A percentile compares a stretch with the other conserved stretches of the same genome.
These are phyloP conservation scores for Bradypodion pumilum DNA, from an alignment of 2,797 vertebrate species.

Conservation along the genomic window DNA sequence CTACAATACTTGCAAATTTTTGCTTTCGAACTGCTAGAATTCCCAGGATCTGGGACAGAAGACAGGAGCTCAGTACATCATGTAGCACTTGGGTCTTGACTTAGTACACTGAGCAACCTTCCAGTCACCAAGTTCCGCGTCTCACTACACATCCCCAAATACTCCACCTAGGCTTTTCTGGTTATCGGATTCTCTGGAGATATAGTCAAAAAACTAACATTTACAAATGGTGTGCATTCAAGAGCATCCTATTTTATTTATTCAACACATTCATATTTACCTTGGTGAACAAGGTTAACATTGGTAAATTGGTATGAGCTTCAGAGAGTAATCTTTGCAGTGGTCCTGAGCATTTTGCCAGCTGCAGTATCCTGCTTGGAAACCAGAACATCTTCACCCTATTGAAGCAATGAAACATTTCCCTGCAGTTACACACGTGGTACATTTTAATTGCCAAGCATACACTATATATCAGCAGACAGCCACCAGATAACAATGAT, in stretches of 20 bases:
- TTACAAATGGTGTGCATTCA: neutral
- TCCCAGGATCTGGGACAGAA: too few species aligned
- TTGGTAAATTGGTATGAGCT: conserved; percentile 65
- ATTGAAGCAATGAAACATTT: conserved; percentile 60
- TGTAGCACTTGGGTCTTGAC: too few species aligned
- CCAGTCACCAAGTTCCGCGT: too few species aligned
- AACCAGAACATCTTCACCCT: conserved; percentile 74
- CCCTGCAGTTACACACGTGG: conserved; percentile 14
- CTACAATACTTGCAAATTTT: too few species aligned
- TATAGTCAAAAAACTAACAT: neutral
- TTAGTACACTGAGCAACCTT: too few species aligned
- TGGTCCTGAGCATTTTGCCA: conserved; percentile 48
- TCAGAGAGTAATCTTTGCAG: conserved; percentile 62
- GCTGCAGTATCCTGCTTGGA: conserved; percentile 60
- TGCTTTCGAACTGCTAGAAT: too few species aligned
- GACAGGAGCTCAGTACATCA: too few species aligned
- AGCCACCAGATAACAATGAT: conserved; percentile 2
- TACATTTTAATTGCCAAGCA: conserved; percentile 27
- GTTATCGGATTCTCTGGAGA: too few species aligned
- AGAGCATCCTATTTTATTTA: neutral
- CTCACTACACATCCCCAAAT: too few species aligned
- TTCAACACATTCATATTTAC: conserved; percentile 65
- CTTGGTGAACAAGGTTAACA: conserved; percentile 88
- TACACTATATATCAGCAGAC: conserved; percentile 40
- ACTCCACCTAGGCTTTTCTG: too few species aligned